Base-by-base conservation (phyloP, 2,797 vertebrate species). In the Tinamus major region DNA sequence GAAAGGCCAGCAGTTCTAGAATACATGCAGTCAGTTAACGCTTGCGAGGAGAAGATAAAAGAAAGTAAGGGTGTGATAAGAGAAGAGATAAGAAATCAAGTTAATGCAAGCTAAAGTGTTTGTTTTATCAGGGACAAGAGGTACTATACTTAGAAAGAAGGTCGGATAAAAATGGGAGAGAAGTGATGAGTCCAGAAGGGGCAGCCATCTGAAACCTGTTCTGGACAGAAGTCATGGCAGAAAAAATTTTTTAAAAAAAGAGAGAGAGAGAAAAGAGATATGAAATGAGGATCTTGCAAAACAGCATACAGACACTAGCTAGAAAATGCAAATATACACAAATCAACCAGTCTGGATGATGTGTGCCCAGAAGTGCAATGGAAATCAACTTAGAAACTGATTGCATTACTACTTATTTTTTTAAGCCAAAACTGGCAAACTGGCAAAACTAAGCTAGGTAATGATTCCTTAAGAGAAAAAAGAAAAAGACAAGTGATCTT, bases 341-440 rank as follows among this genome's bases (percentile, higher is more conserved):
- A 37, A 85, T 85, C 92, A 93, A 58, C 78, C 85, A 65, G 71
- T 65, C 78, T 84, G 72, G 92, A 33, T 88, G 64, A 90, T 90
- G 29, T 58, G 77, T 89, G 80, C 82, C 85, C 85, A 77, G 33
- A 86, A 94, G 67, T 59, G 71, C 79, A 72, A 63, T 82, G 41
- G 94, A 80, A 93, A 93, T 94, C 63, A 93, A 88, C 80, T 88
- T 61, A 37, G 61, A 59, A 84, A 87, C 35, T 78, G 78, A 93
- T n/a, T 93, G 56, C 51, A 71, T 85, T 67, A 62, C 64, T 92
- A 31, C 61, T 88, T 93, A 58, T 74, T 71, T 71, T 89, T 79
- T 88, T 42, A 94, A 95, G 67, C 41, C 51, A 84, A 1, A n/a
- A n/a, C n/a, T 37, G 58, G 9, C 19, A 85, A 81, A 71, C 8